Evolutionary conservation across 1,140 invertebrate genomes (phyloP), one percentile per base, ranked within the genome.

Genomic region (Orchestia grillus): DNA sequence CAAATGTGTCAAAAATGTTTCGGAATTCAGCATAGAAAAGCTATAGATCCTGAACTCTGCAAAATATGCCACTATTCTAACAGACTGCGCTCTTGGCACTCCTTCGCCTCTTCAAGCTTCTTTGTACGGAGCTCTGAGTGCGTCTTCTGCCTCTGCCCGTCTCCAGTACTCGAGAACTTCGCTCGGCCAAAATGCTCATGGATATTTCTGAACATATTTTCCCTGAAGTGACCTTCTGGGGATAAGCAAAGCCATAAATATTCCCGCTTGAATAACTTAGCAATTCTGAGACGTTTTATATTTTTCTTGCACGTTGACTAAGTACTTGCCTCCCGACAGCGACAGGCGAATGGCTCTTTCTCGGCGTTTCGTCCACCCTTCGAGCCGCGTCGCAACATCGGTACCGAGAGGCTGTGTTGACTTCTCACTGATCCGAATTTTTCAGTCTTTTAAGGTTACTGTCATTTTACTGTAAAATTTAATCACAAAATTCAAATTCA

Each of bases 201-300:
- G 62, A 77, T 77, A 77, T 77, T 77, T 77, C 62, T 77, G 62
- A 77, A 77, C 62, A 77, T 77, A 77, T 77, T 77, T 77, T 77
- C 36, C 62, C 62, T 77, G 28, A 36, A 77, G 62, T 77, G 62
- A 77, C 62, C 62, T 77, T 77, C 15, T 77, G 62, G 62, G 62
- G 62, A 77, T 77, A 77, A 77, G 62, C 62, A 77, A 77, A 77
- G 62, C 36, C 62, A 77, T 77, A 77, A 77, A 77, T 77, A 77
- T 23, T 77, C 62, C 36, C 62, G 28, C 62, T 77, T 77, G 62
- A 77, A 77, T 77, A 77, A 77, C 62, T 77, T 77, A 77, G 62
- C 62, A 77, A 77, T 77, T 77, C 62, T 77, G 62, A 28, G 11
- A 28, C 62, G 62, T 77, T 77, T 77, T 77, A 77, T 77, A 77